Evolutionary conservation across 2,797 vertebrate genomes (phyloP).

Genomic region (Loris lydekkerianus): DNA sequence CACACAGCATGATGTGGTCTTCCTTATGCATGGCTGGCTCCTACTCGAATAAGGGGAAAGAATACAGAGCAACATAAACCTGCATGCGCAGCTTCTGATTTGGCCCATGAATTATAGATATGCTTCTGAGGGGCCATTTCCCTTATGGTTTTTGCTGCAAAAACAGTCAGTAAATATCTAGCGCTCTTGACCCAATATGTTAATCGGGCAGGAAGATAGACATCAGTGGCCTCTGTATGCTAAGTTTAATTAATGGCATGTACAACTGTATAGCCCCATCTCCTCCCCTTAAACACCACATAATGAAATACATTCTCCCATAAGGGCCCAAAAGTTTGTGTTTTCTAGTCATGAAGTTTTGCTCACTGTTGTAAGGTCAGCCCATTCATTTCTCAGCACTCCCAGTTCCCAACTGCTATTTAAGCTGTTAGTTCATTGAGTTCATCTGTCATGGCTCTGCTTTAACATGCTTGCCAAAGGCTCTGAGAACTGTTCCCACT

Average conservation of each 20-base stretch:
- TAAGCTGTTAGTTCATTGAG: conserved; percentile 84
- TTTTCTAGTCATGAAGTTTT: conserved; percentile 84
- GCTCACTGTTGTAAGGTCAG: conserved; percentile 82
- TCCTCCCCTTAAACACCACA: conserved; percentile 61
- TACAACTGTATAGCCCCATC: conserved; percentile 54
- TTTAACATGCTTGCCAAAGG: conserved; percentile 77
- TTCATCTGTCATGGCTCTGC: conserved; percentile 83
- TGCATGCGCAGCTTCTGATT: conserved; percentile 59
- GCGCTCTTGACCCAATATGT: conserved; percentile 64
- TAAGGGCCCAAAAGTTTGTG: conserved; percentile 61
- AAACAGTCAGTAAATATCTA: conserved; percentile 71
- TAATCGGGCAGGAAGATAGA: conserved; percentile 71
- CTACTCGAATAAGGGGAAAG: conserved; percentile 1
- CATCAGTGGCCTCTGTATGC: not conserved
- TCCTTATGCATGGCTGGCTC: conserved; percentile 54
- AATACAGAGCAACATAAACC: conserved; percentile 8
- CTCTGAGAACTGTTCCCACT: conserved; percentile 71
- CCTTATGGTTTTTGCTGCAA: conserved; percentile 68
- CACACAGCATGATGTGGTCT: conserved; percentile 35
- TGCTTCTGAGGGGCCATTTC: conserved; percentile 61
- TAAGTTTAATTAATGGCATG: conserved; percentile 78
- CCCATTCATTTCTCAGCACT: conserved; percentile 83
- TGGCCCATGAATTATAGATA: conserved; percentile 81
- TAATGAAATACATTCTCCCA: conserved; percentile 79
- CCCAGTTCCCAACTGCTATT: conserved; percentile 80